Evolutionary conservation across 1,140 invertebrate genomes (phyloP).

Genomic region (Drosophila fuyamai): DNA sequence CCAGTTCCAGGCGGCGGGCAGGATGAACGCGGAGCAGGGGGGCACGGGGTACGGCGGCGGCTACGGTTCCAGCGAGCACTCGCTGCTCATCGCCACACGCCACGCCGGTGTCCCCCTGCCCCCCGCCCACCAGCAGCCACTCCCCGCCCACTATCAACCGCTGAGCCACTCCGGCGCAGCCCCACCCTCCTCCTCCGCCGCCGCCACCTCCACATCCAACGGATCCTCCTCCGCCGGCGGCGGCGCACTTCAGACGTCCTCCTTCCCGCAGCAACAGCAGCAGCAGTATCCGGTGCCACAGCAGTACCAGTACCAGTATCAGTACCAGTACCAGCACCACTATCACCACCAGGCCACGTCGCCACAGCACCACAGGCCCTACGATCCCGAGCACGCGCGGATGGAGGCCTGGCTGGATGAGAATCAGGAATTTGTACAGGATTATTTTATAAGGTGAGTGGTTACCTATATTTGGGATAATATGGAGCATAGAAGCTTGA

Average conservation of each 20-base stretch:
- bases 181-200: slow-evolving; percentile 34
- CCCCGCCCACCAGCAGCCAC: slow-evolving; percentile 75
- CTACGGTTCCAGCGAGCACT: slow-evolving; percentile 80
- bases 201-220: slow-evolving; percentile 27
- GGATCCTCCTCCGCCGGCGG: slow-evolving; percentile 52
- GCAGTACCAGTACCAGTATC: slow-evolving; percentile 45
- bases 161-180: slow-evolving; percentile 57
- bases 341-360: slow-evolving; percentile 84
- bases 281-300: slow-evolving; percentile 54
- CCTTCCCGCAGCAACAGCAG: slow-evolving; percentile 47
- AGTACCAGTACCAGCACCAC: slow-evolving; percentile 59
- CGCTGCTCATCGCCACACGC: slow-evolving; percentile 84
- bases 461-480: neutral
- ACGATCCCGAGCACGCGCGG: slow-evolving; percentile 93
- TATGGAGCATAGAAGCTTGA: no score
- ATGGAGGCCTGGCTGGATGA: slow-evolving; percentile 98
- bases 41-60: slow-evolving; percentile 86
- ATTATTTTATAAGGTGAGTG: slow-evolving; percentile 95
- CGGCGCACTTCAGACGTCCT: neutral
- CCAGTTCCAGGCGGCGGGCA: slow-evolving; percentile 66
- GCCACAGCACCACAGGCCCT: slow-evolving; percentile 85
- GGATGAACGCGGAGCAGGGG: slow-evolving; percentile 89
- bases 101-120: slow-evolving; percentile 85
- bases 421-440: slow-evolving; percentile 96
- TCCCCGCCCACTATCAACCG: slow-evolving; percentile 70